Percentiles rank a stretch among this genome's conserved stretches.
Evolutionary conservation across 1,140 invertebrate genomes (phyloP).

Genomic region (Drosophila lowei): DNA sequence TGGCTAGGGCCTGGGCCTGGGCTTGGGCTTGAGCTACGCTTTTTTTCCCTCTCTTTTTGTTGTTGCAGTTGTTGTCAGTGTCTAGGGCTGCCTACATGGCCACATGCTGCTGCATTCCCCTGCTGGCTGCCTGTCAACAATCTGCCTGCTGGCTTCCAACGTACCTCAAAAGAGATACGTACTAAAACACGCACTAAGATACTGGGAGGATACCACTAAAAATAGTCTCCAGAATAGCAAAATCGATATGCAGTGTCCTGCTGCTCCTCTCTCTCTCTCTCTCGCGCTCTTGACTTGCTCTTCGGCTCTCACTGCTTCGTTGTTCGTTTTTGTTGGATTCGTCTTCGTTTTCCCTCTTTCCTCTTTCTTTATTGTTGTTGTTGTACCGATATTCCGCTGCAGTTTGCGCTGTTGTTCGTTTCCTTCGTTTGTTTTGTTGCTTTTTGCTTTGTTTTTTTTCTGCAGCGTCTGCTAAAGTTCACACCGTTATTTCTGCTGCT

Average conservation of each 20-base stretch:
- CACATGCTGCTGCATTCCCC: slow-evolving; percentile 52
- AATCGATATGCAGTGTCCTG: slow-evolving; percentile 41
- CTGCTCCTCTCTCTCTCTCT: not conserved
- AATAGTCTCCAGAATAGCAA: slow-evolving; percentile 15
- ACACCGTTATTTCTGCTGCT: slow-evolving; percentile 12
- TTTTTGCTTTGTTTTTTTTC: slow-evolving; percentile 27
- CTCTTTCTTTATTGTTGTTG: no score
- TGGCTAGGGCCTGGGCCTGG: slow-evolving; percentile 28
- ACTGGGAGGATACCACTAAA: not conserved
- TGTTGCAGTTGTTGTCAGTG: slow-evolving; percentile 27
- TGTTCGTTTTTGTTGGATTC: slow-evolving; percentile 29
- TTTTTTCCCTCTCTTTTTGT: slow-evolving; percentile 1
- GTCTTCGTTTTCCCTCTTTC: slow-evolving; percentile 22
- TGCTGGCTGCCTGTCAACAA: slow-evolving; percentile 29
- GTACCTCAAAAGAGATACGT: not conserved
- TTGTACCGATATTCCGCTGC: slow-evolving; percentile 16
- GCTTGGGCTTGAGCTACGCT: slow-evolving; percentile 8
- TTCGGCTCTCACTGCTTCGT: slow-evolving; percentile 20
- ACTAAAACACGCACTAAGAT: no score
- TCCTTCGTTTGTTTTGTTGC: slow-evolving; percentile 12
- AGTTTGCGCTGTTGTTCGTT: slow-evolving; percentile 2
- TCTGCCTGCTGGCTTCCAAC: slow-evolving; percentile 15
- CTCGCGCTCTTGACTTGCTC: not conserved
- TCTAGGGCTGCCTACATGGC: slow-evolving; percentile 51
- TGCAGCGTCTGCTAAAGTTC: slow-evolving; percentile 44